Conservation (phyloP, 2,888 invertebrate species). For the Heliconius aoede region DNA sequence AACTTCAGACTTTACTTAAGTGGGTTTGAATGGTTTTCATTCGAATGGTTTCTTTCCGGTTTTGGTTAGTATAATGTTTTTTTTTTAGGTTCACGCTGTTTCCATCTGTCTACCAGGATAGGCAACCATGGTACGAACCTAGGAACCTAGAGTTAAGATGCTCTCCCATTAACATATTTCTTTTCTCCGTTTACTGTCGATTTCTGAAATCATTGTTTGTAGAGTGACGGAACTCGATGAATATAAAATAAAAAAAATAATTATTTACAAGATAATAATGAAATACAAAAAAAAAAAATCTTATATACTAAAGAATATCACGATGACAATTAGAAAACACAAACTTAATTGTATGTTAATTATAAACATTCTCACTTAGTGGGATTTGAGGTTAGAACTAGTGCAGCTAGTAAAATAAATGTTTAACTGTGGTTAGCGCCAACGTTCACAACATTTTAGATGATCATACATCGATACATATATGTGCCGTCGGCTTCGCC, state of each 20-base stretch:
- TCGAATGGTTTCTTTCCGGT: not conserved
- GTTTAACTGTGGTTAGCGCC: not conserved
- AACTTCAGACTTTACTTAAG: constrained; percentile 5
- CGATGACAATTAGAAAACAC: not conserved
- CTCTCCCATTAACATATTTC: too few species aligned
- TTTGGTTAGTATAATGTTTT: not conserved
- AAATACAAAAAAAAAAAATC: too few species aligned
- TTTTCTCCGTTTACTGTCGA: too few species aligned
- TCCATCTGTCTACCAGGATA: too few species aligned
- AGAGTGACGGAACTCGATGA: too few species aligned
- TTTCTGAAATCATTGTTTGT: too few species aligned
- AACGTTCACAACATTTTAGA: not conserved
- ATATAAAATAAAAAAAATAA: too few species aligned
- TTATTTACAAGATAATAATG: too few species aligned
- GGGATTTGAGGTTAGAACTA: not conserved
- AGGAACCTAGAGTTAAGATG: too few species aligned
- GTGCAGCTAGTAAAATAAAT: not conserved
- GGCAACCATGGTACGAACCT: too few species aligned
- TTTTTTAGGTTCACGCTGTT: too few species aligned
- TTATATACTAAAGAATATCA: too few species aligned
- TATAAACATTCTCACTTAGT: not conserved
- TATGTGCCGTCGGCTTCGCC: not conserved
- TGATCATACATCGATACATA: not conserved
- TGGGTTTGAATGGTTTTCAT: not conserved
- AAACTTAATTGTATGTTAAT: not conserved